Evolutionary conservation across 2,797 vertebrate species (phyloP).

Genomic region (Spatula versicolor): DNA sequence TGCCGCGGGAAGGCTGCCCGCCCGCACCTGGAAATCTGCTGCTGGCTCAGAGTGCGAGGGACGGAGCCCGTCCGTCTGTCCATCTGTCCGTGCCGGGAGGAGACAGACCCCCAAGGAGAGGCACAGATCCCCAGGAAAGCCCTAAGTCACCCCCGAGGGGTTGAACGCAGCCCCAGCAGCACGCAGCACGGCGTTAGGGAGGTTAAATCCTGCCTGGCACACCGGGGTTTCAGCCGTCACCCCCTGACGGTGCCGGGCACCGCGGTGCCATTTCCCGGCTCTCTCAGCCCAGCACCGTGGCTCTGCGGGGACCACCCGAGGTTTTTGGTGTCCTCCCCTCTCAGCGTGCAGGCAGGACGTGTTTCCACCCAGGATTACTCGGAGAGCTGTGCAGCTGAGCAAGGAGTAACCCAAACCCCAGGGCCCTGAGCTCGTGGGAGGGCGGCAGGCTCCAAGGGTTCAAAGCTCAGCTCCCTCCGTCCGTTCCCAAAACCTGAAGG

Average conservation of each 20-base stretch:
- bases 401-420: not conserved
- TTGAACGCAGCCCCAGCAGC: not conserved
- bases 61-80: not conserved
- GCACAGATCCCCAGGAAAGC: not conserved
- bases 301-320: fast-evolving
- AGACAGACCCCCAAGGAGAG: not conserved
- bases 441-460: fast-evolving
- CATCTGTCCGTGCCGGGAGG: fast-evolving
- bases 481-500: not conserved
- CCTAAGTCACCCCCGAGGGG: not conserved
- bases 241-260: fast-evolving
- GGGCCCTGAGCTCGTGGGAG: not conserved
- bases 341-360: fast-evolving
- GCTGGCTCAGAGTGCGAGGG: not conserved
- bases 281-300: fast-evolving
- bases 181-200: not conserved
- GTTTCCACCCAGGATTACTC: not conserved
- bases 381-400: fast-evolving
- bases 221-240: not conserved
- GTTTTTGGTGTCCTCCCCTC: not conserved
- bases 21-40: fast-evolving
- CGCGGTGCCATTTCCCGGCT: fast-evolving
- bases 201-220: not conserved
- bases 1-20: fast-evolving
- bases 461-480: not conserved